Evolutionary conservation across 2,797 vertebrate genomes (phyloP).

Genomic region (Falco naumanni): DNA sequence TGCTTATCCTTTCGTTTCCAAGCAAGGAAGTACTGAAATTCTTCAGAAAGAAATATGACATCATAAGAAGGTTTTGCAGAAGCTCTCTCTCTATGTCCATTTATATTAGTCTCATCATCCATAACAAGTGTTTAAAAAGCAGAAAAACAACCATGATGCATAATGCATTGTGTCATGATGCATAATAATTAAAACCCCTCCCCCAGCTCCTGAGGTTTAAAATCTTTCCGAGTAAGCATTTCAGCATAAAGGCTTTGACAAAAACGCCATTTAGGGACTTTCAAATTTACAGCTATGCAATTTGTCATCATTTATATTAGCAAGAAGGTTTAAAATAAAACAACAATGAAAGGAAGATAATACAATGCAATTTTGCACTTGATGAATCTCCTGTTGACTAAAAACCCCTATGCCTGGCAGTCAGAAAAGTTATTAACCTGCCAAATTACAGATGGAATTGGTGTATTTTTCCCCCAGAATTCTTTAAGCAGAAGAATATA

Average conservation of each 20-base stretch:
- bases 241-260: slow-evolving; percentile 76
- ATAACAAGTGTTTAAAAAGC: slow-evolving; percentile 73
- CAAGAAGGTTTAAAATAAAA: slow-evolving; percentile 72
- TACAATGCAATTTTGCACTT: neutral
- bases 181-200: slow-evolving; percentile 73
- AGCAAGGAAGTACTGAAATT: neutral
- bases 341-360: slow-evolving; percentile 6
- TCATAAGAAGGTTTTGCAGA: slow-evolving; percentile 52
- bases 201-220: slow-evolving; percentile 60
- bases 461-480: neutral
- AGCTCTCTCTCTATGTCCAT: slow-evolving; percentile 48
- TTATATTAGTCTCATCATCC: slow-evolving; percentile 71
- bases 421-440: slow-evolving; percentile 19
- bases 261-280: slow-evolving; percentile 80
- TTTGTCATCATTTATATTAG: slow-evolving; percentile 94
- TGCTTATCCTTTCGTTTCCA: neutral
- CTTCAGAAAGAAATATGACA: slow-evolving; percentile 58
- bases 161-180: slow-evolving; percentile 73
- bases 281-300: slow-evolving; percentile 89
- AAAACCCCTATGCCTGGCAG: neutral
- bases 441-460: slow-evolving; percentile 6
- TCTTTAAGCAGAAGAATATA: slow-evolving; percentile 13
- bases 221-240: slow-evolving; percentile 76
- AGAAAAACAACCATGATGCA: slow-evolving; percentile 73
- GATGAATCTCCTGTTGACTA: slow-evolving; percentile 41